These are phyloP conservation scores for Genyomyrus donnyi DNA, from an alignment of 2,113 vertebrate species.

Conservation along the genomic window DNA sequence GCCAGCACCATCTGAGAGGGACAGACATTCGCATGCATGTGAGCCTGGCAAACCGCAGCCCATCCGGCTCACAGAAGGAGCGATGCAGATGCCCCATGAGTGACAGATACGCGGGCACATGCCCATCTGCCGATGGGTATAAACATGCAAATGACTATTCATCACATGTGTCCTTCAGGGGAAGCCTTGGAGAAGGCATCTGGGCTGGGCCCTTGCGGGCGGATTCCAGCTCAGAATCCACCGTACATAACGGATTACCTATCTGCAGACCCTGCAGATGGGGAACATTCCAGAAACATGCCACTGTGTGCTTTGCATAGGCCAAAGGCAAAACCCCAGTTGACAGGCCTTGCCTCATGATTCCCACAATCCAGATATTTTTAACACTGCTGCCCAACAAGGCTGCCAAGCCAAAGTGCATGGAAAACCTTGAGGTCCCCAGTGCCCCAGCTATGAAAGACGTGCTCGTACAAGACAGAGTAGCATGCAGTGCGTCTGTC, in stretches of 20 bases:
- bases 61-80: background rate
- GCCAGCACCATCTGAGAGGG: slow-evolving; percentile 81
- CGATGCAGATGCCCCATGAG: slow-evolving; percentile 23
- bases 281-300: background rate
- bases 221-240: background rate
- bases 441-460: background rate
- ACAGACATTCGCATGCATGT: slow-evolving; percentile 24
- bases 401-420: background rate
- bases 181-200: background rate
- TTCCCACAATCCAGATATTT: slow-evolving; percentile 24
- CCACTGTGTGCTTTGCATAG: background rate
- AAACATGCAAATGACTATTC: background rate
- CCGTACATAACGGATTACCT: background rate
- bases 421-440: background rate
- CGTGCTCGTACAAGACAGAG: background rate
- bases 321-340: background rate
- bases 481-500: background rate
- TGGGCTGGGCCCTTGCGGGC: background rate
- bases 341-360: background rate
- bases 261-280: background rate
- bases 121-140: background rate
- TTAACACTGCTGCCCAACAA: background rate
- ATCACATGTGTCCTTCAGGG: background rate
- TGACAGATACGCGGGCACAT: background rate
- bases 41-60: background rate